Conservation (phyloP, 2,113 vertebrate species). For the Myxocyprinus asiaticus region DNA sequence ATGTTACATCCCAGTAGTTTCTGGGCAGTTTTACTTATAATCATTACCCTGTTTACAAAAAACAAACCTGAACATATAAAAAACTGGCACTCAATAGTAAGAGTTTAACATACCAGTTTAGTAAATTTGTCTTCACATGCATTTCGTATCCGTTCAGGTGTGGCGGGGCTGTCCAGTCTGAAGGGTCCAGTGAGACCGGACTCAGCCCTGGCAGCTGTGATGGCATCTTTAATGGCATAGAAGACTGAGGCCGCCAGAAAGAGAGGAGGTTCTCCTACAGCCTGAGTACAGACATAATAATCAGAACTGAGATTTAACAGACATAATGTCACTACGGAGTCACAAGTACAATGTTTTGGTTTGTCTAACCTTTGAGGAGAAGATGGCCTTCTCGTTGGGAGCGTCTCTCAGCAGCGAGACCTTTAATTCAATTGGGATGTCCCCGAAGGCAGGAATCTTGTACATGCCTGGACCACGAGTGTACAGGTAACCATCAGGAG, state of each 20-base stretch:
- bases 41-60: not conserved
- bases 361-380: slow-evolving; percentile 87
- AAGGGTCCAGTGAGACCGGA: slow-evolving; percentile 72
- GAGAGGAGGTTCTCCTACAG: slow-evolving; percentile 92
- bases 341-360: not conserved
- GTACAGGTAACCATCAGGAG: slow-evolving; percentile 83
- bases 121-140: slow-evolving; percentile 89
- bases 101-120: slow-evolving; percentile 76
- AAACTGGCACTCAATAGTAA: not conserved
- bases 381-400: slow-evolving; percentile 88
- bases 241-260: slow-evolving; percentile 92
- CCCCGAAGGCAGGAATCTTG: slow-evolving; percentile 92
- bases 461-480: slow-evolving; percentile 93
- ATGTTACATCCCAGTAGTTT: not conserved
- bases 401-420: slow-evolving; percentile 91
- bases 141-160: slow-evolving; percentile 89
- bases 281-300: slow-evolving; percentile 67
- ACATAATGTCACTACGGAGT: too few relatives aligned
- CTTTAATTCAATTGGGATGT: slow-evolving; percentile 84
- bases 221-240: slow-evolving; percentile 93
- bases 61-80: not conserved
- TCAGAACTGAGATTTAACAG: too few relatives aligned
- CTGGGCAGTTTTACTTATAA: not conserved
- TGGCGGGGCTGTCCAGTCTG: slow-evolving; percentile 91
- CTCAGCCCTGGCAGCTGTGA: slow-evolving; percentile 76